Evolutionary conservation across 2,113 vertebrate species (phyloP).

Genomic region (Atrichornis clamosus): DNA sequence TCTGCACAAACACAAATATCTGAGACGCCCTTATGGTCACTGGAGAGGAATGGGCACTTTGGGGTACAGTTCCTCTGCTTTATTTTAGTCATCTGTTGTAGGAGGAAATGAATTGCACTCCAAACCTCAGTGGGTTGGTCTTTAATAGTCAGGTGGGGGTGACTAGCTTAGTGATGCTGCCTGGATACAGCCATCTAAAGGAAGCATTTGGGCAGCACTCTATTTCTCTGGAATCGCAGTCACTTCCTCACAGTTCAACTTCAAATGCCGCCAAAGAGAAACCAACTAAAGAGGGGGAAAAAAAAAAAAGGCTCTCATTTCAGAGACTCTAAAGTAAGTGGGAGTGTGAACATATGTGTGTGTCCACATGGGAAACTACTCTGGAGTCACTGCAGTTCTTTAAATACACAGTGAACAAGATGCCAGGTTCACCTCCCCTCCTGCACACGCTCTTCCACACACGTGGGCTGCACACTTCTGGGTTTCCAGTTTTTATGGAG

Average conservation of each 20-base stretch:
- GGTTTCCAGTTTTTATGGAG: not conserved
- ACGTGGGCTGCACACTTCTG: not conserved
- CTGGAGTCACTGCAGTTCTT: constrained; percentile 12
- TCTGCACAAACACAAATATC: not conserved
- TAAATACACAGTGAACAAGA: not conserved
- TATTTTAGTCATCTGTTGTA: not conserved
- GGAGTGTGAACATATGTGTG: constrained; percentile 58
- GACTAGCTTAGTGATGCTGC: not conserved
- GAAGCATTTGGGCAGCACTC: not conserved
- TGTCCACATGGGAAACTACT: constrained; percentile 42
- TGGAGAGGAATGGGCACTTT: not conserved
- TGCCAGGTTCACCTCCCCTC: not conserved
- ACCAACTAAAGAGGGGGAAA: not conserved
- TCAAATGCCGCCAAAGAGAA: not conserved
- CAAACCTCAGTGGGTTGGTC: not conserved
- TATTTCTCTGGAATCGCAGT: not conserved
- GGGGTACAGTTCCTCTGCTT: not conserved
- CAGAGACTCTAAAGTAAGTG: constrained; percentile 6
- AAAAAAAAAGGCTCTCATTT: not conserved
- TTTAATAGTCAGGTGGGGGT: not conserved
- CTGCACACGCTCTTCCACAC: not conserved
- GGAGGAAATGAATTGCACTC: not conserved
- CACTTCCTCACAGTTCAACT: not conserved
- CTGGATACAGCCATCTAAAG: not conserved
- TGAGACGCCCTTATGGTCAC: not conserved